These are phyloP conservation scores for Piezodorus guildinii DNA, from an alignment of 1,140 invertebrate species.

Conservation along the genomic window DNA sequence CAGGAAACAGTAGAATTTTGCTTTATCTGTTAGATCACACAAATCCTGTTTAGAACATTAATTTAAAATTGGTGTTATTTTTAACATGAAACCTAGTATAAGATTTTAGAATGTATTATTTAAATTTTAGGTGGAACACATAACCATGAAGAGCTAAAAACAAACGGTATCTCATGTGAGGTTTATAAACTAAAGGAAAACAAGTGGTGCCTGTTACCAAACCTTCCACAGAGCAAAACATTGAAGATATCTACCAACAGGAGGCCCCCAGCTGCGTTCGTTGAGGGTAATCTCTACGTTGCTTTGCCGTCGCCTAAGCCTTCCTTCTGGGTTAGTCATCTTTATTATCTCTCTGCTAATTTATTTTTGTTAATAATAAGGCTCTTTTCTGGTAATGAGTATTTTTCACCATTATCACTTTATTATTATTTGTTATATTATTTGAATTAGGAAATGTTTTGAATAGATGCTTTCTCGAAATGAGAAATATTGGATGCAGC, in stretches of 20 bases:
- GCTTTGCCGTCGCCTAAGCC: background rate
- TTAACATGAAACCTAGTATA: too few relatives aligned
- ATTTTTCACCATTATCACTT: background rate
- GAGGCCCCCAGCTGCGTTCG: background rate
- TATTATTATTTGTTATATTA: background rate
- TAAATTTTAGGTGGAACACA: background rate
- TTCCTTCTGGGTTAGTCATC: conserved; percentile 4
- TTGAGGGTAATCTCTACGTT: background rate
- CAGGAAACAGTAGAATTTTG: too few relatives aligned
- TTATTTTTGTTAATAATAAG: background rate
- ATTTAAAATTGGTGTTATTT: too few relatives aligned
- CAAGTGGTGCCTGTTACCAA: background rate
- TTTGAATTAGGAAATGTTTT: background rate
- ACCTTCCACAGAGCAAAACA: background rate
- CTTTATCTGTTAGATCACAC: too few relatives aligned
- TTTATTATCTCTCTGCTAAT: background rate
- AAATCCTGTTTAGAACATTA: too few relatives aligned
- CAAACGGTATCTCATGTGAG: background rate
- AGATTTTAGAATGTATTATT: background rate
- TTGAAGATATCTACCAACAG: background rate
- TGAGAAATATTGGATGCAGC: conserved; percentile 1
- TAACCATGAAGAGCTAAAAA: background rate
- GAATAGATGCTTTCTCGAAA: background rate
- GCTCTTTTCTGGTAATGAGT: too few relatives aligned
- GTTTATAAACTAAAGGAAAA: background rate